Percentiles rank a stretch among this genome's conserved stretches.
phyloP scores from a whole-genome alignment of 2,888 invertebrate genomes.

The Bedellia somnulentella region DNA sequence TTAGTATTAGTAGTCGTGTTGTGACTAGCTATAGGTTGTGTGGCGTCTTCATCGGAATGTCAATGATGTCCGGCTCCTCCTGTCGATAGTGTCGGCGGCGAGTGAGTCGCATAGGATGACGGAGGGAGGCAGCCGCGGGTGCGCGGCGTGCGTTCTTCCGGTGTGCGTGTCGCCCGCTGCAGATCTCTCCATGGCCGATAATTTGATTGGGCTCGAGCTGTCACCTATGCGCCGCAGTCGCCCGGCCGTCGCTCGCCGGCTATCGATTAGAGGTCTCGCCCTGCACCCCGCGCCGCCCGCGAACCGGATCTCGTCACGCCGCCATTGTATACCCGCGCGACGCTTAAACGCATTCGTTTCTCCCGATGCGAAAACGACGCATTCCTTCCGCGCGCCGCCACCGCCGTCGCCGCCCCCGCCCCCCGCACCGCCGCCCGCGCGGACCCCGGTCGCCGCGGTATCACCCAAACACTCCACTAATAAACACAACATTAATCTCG shows the following conservation, averaged over 20 bases:
- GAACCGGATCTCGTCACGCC: slow-evolving; percentile 62
- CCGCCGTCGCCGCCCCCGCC: slow-evolving; percentile 18
- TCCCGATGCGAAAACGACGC: slow-evolving; percentile 63
- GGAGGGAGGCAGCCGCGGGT: slow-evolving; percentile 14
- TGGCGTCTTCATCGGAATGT: background rate
- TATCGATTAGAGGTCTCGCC: slow-evolving; percentile 52
- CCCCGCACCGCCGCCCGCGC: slow-evolving; percentile 11
- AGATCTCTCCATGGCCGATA: slow-evolving; percentile 50
- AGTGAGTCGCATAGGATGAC: slow-evolving; percentile 2
- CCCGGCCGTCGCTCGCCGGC: slow-evolving; percentile 59
- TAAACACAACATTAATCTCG: slow-evolving; percentile 8
- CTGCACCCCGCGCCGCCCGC: slow-evolving; percentile 45
- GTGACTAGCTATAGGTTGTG: slow-evolving; percentile 2
- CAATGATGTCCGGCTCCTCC: background rate
- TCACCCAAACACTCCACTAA: slow-evolving; percentile 3
- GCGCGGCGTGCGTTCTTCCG: slow-evolving; percentile 25
- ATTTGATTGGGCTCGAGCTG: slow-evolving; percentile 59
- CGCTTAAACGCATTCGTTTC: slow-evolving; percentile 63
- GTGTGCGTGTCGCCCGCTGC: slow-evolving; percentile 36
- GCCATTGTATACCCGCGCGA: slow-evolving; percentile 62
- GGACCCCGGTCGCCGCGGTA: slow-evolving; percentile 12
- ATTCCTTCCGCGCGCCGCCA: slow-evolving; percentile 56
- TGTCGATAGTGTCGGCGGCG: background rate
- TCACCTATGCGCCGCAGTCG: slow-evolving; percentile 60
- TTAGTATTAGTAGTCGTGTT: too few relatives aligned